Base-by-base conservation (phyloP, 2,888 invertebrate genomes). In the Alviniconcha strummeri region DNA sequence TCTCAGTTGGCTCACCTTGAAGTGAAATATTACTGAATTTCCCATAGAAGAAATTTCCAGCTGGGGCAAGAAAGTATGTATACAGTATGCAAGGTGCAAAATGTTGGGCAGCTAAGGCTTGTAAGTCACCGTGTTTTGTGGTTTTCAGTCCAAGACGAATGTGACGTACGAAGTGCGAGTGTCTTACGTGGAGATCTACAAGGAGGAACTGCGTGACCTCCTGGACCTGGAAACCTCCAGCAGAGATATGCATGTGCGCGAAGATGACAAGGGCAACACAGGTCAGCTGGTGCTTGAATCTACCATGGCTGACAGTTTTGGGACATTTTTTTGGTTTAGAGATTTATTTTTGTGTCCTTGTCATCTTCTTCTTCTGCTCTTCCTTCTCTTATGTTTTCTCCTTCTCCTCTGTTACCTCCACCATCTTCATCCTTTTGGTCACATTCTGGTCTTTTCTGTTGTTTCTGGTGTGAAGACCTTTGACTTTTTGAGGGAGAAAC, bases 171-270 rank as follows among this genome's bases (percentile, higher is more conserved):
- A 87, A n/a, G 90, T 93, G 55, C 91, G 90, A 67, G 93, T 93
- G 57, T 93, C 94, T 0, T 94, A 93, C 84, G 90, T 94, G 77
- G 94, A 94, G 88, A 92, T 94, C 56, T 94, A 94, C 88, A 93
- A 92, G 86, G 94, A 94, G 83, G 94, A 94, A 84, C 85, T 94
- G 67, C 88, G 91, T 82, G 94, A 94, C 86, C 87, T 94, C 83
- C 87, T 94, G 52, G 93, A 93, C 82, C 75, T 90, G 11, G 91
- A 92, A 11, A 90, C 90, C 1, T 89, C 91, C 52, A 88, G 89
- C 80, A 93, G 92, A 88, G 93, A 93, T 80, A 86, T 94, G n/a
- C 92, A 93, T 87, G 92, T 94, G 36, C 85, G 94, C 36, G 94
- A 94, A 85, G 93, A 94, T 88, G 93, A 93, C 80, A 90, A 92